Base-by-base conservation (phyloP, 1,140 invertebrate genomes). In the Ericerus pela region DNA sequence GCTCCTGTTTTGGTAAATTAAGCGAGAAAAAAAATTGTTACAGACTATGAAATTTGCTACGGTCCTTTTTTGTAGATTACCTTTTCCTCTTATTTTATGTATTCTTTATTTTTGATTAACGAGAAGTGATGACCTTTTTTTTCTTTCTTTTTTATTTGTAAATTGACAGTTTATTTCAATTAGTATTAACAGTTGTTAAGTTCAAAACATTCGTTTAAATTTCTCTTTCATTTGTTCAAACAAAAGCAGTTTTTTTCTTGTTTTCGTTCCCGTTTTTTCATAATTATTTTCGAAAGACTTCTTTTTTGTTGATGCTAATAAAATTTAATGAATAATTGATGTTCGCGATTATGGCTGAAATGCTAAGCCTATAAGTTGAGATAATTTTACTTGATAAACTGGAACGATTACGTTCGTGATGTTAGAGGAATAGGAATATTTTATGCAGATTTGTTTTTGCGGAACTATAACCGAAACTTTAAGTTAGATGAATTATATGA, bases 271-370 rank as follows among this genome's bases (percentile, higher is more conserved):
- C 4, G 26, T 22, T 38, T 47, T 47, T 47, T 47, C 26, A 47
- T 47, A 24, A 47, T 24, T 38, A 16, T 41, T 41, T 41, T 41
- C 41, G 26, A 24, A 38, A 47, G 16, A 24, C 26, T 47, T 24
- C 20, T 4, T 47, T 47, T 47, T 47, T 47, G 41, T 47, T 54
- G 24, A 37, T 26, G 26, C 14, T 54, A 54, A 24, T 38, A 27
- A 37, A 54, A 54, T 54, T 54, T 54, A 18, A 37, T 54, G 14
- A 55, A 58, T 33, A n/a, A n/a, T n/a, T n/a, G n/a, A n/a, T n/a
- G n/a, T n/a, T n/a, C n/a, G n/a, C n/a, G n/a, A n/a, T n/a, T n/a
- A n/a, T n/a, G n/a, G n/a, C n/a, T n/a, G n/a, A n/a, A n/a, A n/a
- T n/a, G n/a, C n/a, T n/a, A n/a, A n/a, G n/a, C n/a, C n/a, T n/a